Evolutionary conservation across 2,888 invertebrate genomes (phyloP), one percentile per base, ranked within the genome.

Genomic region (Volucella inflata): DNA sequence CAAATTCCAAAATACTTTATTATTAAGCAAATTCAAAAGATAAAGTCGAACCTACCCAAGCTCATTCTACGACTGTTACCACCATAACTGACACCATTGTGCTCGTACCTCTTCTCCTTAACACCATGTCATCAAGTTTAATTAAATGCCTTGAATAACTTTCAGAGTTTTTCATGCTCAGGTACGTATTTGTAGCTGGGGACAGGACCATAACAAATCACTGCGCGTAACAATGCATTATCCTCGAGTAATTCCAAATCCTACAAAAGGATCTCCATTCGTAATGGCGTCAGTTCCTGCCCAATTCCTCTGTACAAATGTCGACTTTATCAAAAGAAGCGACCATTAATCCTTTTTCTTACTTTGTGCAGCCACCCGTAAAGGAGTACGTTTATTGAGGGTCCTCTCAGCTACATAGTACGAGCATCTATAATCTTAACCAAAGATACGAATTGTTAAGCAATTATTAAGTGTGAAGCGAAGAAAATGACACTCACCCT

Each of bases 391-490:
- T 71, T 67, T 48, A 65, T 71, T 81, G 76, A 60, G 62, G 70
- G 30, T 53, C 11, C 36, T 62, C 46, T 36, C 10, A 11, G 40
- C 48, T 53, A 38, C 38, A 30, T 4, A 6, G 30, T 30, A 30
- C 30, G 6, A 62, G 16, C 48, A 48, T 40, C 46, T 55, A 65
- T 51, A 65, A 53, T 75, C 70, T 48, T 9, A 70, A 70, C 46
- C 78, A 65, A 78, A 64, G 59, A 64, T 60, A 79, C 79, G 84
- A 84, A 84, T 84, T 84, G 84, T 79, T 64, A 75, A 79, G 84
- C 84, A 84, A 84, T 84, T 83, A 83, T 78, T 59, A 71, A 75
- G 75, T 84, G 75, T 60, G 55, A 79, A 79, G 53, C 65, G 53
- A 60, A 71, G 59, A 46, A 74, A 59, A 64, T 59, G 59, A 36